Evolutionary conservation across 2,113 vertebrate species (phyloP), one percentile per base, ranked within the genome.

Genomic region (Cyphomyrus discorhynchus): DNA sequence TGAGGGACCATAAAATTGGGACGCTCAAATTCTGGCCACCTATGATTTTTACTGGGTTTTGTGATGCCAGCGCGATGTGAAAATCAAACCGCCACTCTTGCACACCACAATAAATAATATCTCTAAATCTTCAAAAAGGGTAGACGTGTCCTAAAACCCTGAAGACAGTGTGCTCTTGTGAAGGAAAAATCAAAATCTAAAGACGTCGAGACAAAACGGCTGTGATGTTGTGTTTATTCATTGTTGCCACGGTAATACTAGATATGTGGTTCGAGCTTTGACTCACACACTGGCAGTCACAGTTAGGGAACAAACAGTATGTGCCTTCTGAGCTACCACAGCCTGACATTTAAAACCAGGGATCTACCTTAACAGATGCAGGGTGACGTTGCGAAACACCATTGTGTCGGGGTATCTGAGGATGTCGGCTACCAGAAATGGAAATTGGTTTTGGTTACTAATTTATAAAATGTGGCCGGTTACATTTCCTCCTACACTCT

Each of bases 191-290:
- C 2, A 47, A 45, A 45, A 19, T 35, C 74, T 39, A 80, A 82
- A 45, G 15, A 21, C 31, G 8, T 82, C 5, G 39, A 45, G 39
- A 45, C 17, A 84, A 84, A 47, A 10, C 3, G 19, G 35, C 82
- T 13, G 21, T 46, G 45, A n/a, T 42, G 39, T 47, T 1, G 42
- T 10, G 82, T 46, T 84, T 84, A 24, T 84, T n/a, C 8, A 8
- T 24, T 84, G 82, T 84, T 84, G 45, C 82, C 45, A 84, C 39
- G 82, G 82, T 84, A 84, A 84, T 84, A n/a, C 45, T 42, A 46
- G 45, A 47, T n/a, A 47, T n/a, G 82, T 24, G 21, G 82, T 46
- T 84, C 4, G 82, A 47, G 82, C 24, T 45, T 84, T 80, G 35
- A 80, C 74, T 80, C 74, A 19, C 31, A 39, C 35, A 42, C 70